Evolutionary conservation across 2,797 vertebrate species (phyloP).

Genomic region (Alauda arvensis): DNA sequence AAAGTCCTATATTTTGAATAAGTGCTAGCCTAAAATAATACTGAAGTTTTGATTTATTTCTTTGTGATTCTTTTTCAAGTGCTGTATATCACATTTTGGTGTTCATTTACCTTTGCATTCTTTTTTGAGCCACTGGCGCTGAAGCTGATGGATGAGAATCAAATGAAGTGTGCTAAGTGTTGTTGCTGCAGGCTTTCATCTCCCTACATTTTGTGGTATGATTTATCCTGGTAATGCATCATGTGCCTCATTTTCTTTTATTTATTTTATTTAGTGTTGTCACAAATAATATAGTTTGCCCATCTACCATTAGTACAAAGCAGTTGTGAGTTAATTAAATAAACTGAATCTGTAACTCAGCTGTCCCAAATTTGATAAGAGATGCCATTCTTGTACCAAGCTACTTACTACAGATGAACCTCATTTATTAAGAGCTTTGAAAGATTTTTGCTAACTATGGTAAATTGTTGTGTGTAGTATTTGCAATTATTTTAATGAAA

Average conservation of each 20-base stretch:
- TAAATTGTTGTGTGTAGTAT: slow-evolving; percentile 51
- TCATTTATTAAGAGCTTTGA: slow-evolving; percentile 68
- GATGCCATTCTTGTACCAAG: slow-evolving; percentile 59
- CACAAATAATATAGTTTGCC: slow-evolving; percentile 81
- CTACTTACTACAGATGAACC: slow-evolving; percentile 71
- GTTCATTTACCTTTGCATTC: slow-evolving; percentile 80
- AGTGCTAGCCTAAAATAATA: slow-evolving; percentile 53
- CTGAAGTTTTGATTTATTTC: slow-evolving; percentile 71
- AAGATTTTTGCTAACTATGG: neutral
- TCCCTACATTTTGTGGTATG: slow-evolving; percentile 71
- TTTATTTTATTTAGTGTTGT: slow-evolving; percentile 83
- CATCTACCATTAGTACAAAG: slow-evolving; percentile 72
- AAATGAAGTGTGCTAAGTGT: slow-evolving; percentile 87
- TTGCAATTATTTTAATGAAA: slow-evolving; percentile 63
- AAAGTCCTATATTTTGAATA: slow-evolving; percentile 53
- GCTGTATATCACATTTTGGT: slow-evolving; percentile 73
- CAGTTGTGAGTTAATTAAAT: slow-evolving; percentile 81
- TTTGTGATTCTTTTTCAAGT: slow-evolving; percentile 67
- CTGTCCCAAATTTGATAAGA: slow-evolving; percentile 79
- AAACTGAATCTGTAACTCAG: slow-evolving; percentile 70
- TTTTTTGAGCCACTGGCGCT: slow-evolving; percentile 73
- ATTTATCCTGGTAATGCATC: slow-evolving; percentile 85
- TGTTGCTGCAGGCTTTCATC: slow-evolving; percentile 79
- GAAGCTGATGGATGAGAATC: slow-evolving; percentile 84
- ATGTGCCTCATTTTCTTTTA: slow-evolving; percentile 73